Evolutionary conservation across 2,113 vertebrate genomes (phyloP).

Genomic region (Megaceryle torquata): DNA sequence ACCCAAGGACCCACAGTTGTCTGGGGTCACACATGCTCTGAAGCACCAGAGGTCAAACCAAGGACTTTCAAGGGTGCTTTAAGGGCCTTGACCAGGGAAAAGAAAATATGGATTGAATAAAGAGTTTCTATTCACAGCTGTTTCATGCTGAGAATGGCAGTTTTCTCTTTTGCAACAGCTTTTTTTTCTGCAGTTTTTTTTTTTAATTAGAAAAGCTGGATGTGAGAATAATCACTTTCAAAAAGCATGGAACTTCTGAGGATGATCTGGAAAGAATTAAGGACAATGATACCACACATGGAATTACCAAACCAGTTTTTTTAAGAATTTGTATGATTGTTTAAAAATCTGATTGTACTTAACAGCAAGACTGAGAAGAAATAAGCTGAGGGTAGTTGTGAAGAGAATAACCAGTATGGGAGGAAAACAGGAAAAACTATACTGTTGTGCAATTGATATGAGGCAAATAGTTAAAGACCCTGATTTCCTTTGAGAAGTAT

Average conservation of each 20-base stretch:
- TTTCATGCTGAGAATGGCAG: neutral
- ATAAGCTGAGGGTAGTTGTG: neutral
- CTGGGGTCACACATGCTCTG: neutral
- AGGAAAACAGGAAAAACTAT: neutral
- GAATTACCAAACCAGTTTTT: neutral
- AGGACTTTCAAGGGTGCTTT: neutral
- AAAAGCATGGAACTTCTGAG: neutral
- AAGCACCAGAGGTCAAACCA: fast-evolving
- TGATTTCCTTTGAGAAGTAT: neutral
- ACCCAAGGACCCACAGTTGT: neutral
- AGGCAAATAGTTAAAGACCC: neutral
- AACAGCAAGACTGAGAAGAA: neutral
- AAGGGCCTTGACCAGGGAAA: neutral
- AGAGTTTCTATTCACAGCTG: neutral
- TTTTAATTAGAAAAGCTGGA: neutral
- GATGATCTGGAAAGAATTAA: neutral
- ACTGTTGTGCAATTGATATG: neutral
- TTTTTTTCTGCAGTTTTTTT: neutral
- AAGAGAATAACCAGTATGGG: neutral
- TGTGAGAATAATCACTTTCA: neutral
- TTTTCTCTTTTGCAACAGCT: neutral
- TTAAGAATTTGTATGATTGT: neutral
- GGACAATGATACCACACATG: fast-evolving
- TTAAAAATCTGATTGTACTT: neutral
- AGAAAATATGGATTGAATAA: neutral